Evolutionary conservation across 2,888 invertebrate species (phyloP), one percentile per base, ranked within the genome.

Genomic region (Stenichneumon culpator): DNA sequence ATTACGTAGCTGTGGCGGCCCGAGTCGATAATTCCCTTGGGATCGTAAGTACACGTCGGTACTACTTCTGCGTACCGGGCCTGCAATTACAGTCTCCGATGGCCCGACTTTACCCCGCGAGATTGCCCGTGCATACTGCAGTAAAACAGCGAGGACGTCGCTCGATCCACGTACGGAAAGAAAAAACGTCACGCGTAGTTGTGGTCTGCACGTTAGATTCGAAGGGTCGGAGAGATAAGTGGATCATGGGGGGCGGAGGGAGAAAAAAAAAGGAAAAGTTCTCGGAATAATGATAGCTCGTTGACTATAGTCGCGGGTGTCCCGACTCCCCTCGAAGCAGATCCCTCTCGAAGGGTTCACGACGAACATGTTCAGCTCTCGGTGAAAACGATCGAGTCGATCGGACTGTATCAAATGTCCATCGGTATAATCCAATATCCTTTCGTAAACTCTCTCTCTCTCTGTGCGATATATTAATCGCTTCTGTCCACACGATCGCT

Each of bases 361-460:
- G 65, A 75, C 47, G 73, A 52, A 22, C 39, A 11, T 1, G 52
- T n/a, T 25, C 60, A 67, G 73, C 14, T 69, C 72, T 63, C 68
- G 75, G 78, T 78, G 78, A 82, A 16, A 47, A 82, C 82, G 78
- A 72, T 78, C 60, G 39, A 36, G 47, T 7, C 60, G 39, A 36
- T 28, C 16, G 25, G n/a, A 57, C 72, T 69, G 50, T 69, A 79
- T 85, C 75, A 50, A 75, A 82, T 75, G 50, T 79, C 65, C 75
- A 75, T 85, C 67, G 50, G 54, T 70, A 79, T 79, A 82, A 82
- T 79, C 50, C 74, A 85, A 82, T 82, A 82, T 74, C 70, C 63
- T 63, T 82, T 63, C 69, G 69, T 63, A 73, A 52, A 78, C 44
- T 68, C 54, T 52, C 36, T 50, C 36, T 16, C 60, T 39, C 39